These are phyloP conservation scores for Selene dorsalis DNA, from an alignment of 2,797 vertebrate species.

Conservation along the genomic window DNA sequence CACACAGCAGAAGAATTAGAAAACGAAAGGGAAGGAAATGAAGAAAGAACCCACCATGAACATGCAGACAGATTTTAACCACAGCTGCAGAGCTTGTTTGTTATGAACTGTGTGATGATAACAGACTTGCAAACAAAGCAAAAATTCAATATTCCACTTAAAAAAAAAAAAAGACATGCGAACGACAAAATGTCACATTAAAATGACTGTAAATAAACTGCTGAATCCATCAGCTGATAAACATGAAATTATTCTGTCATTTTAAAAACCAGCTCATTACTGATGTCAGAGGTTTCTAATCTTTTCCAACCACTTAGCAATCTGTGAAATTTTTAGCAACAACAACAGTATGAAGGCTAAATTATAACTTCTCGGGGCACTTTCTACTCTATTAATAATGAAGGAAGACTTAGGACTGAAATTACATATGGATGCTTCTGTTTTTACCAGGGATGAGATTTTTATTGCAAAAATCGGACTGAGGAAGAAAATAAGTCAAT, in stretches of 20 bases:
- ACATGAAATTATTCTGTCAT: neutral
- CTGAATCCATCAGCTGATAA: neutral
- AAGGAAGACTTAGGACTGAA: too few relatives aligned
- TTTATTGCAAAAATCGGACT: too few relatives aligned
- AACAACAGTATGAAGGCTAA: too few relatives aligned
- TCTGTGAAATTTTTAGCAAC: too few relatives aligned
- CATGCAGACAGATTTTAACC: conserved; percentile 19
- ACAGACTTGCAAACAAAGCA: conserved; percentile 3
- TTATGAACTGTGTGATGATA: conserved; percentile 1
- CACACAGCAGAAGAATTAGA: conserved; percentile 14
- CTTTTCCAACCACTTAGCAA: too few relatives aligned
- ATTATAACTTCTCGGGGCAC: too few relatives aligned
- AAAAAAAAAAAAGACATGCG: neutral
- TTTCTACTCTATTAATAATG: too few relatives aligned
- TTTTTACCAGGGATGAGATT: too few relatives aligned
- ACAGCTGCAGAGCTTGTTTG: conserved; percentile 20
- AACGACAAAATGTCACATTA: neutral
- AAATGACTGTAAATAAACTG: neutral
- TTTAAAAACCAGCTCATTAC: too few relatives aligned
- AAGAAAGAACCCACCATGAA: neutral
- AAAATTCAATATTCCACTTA: neutral
- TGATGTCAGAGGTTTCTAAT: too few relatives aligned
- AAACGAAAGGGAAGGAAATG: neutral
- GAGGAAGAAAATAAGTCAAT: too few relatives aligned
- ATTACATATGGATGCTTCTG: too few relatives aligned